Evolutionary conservation across 2,113 vertebrate genomes (phyloP).

Genomic region (Marmota monax): DNA sequence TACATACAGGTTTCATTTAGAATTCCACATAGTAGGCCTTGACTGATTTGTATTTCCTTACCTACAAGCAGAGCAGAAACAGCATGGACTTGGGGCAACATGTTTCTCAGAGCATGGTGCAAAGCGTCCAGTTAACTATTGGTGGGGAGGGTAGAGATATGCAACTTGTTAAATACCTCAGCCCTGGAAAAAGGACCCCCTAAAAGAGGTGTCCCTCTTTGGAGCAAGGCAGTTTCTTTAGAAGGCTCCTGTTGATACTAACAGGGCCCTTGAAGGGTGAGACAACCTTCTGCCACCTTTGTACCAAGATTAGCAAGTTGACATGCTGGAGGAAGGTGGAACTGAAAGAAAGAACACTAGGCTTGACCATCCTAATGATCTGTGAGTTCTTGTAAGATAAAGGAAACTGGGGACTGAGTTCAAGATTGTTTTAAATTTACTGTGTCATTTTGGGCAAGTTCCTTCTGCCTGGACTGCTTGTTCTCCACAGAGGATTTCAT

Average conservation of each 20-base stretch:
- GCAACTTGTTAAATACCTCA: neutral
- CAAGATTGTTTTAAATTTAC: neutral
- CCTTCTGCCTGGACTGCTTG: neutral
- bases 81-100: neutral
- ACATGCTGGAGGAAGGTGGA: neutral
- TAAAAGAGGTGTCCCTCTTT: neutral
- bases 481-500: neutral
- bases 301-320: neutral
- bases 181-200: neutral
- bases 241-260: neutral
- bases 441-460: neutral
- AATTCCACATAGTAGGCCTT: neutral
- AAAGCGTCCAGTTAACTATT: neutral
- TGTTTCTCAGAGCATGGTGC: neutral
- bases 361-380: neutral
- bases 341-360: neutral
- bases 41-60: neutral
- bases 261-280: neutral
- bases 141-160: too few species aligned
- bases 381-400: neutral
- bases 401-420: neutral
- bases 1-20: neutral
- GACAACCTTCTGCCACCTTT: neutral
- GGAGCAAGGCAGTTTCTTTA: neutral
- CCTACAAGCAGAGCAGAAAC: neutral